Evolutionary conservation across 2,888 invertebrate genomes (phyloP).

Genomic region (Galerucella nymphaeae): DNA sequence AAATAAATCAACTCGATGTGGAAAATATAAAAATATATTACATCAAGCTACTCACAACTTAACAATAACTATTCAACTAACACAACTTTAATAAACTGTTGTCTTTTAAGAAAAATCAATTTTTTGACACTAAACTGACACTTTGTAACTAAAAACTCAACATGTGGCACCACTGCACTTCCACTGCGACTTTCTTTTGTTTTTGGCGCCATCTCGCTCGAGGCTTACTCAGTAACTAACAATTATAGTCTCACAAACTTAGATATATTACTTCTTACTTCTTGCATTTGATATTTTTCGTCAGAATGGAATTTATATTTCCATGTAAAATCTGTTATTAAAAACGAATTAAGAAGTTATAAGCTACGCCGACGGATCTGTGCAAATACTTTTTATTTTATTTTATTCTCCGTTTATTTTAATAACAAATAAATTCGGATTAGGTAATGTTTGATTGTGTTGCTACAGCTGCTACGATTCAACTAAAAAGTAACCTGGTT

Average conservation of each 20-base stretch:
- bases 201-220: conserved; percentile 64
- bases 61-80: background rate
- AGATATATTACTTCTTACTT: conserved; percentile 60
- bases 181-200: conserved; percentile 55
- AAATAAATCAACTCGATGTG: background rate
- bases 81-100: background rate
- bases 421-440: background rate
- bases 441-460: conserved; percentile 48
- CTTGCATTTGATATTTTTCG: conserved; percentile 40
- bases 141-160: conserved; percentile 5
- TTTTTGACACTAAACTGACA: background rate
- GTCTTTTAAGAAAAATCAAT: too few relatives aligned
- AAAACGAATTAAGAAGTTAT: conserved; percentile 51
- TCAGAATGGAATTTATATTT: conserved; percentile 32
- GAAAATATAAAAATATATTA: conserved; percentile 1
- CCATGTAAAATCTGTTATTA: conserved; percentile 48
- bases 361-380: conserved; percentile 24
- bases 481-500: conserved; percentile 64
- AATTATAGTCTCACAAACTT: conserved; percentile 62
- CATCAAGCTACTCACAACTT: background rate
- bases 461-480: conserved; percentile 61
- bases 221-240: conserved; percentile 59
- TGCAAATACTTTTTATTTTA: conserved; percentile 13
- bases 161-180: conserved; percentile 39
- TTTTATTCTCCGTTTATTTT: conserved; percentile 13